Conservation (phyloP, 2,797 vertebrate species). For the Chiloscyllium punctatum region DNA sequence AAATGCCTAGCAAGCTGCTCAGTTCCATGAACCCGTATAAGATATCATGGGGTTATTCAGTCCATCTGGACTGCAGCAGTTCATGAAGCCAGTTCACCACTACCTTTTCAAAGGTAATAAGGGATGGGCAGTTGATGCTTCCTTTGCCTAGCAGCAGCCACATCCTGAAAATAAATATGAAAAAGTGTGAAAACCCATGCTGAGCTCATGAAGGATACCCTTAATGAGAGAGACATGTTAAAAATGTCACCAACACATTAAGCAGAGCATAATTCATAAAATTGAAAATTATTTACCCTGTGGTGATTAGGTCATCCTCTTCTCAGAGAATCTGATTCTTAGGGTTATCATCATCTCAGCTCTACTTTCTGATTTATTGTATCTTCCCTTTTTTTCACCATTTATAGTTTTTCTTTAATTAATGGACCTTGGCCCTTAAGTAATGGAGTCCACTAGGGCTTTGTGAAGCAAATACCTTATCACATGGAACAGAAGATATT, state of each 20-base stretch:
- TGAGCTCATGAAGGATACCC: not conserved
- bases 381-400: not conserved
- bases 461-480: not conserved
- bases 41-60: too few species aligned
- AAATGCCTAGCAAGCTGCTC: too few species aligned
- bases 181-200: not conserved
- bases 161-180: too few species aligned
- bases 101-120: too few species aligned
- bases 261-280: not conserved
- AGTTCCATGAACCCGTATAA: too few species aligned
- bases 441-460: not conserved
- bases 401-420: not conserved
- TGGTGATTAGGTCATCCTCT: not conserved
- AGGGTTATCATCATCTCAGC: not conserved
- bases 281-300: not conserved
- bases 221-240: not conserved
- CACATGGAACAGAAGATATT: not conserved
- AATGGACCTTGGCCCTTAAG: not conserved
- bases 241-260: not conserved
- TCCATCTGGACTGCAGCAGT: too few species aligned
- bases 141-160: too few species aligned
- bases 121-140: too few species aligned
- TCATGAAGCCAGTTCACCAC: too few species aligned
- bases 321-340: not conserved
- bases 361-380: not conserved